phyloP scores from a whole-genome alignment of 2,888 invertebrate genomes.

The Schizaphis graminum region DNA sequence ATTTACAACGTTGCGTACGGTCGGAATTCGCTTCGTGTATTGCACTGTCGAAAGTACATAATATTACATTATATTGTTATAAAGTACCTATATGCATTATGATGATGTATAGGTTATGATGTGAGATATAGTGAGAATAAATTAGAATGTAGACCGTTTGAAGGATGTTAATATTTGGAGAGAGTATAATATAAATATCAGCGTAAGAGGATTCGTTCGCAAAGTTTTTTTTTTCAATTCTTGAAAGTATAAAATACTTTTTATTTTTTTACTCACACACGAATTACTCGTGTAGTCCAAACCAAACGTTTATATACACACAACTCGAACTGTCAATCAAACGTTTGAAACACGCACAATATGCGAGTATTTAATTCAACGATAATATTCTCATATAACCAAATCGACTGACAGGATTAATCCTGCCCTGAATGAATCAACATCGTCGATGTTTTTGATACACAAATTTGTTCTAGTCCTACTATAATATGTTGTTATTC shows the following conservation, averaged over 20 bases:
- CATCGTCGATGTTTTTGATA: not conserved
- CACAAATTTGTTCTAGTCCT: not conserved
- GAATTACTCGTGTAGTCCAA: not conserved
- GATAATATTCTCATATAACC: not conserved
- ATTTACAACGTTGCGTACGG: not conserved
- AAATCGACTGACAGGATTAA: not conserved
- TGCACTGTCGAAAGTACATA: not conserved
- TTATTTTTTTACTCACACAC: not conserved
- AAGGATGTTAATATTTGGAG: conserved; percentile 18
- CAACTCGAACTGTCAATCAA: not conserved
- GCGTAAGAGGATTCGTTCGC: not conserved
- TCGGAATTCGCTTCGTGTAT: not conserved
- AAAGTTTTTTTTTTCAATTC: conserved; percentile 1
- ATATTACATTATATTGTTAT: not conserved
- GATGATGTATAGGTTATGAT: not conserved
- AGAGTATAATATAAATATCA: not conserved
- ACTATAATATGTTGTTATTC: not conserved
- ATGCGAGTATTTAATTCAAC: not conserved
- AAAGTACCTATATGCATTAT: not conserved
- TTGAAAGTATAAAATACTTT: conserved; percentile 17
- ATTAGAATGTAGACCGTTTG: conserved; percentile 19
- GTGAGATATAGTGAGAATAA: not conserved
- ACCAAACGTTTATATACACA: not conserved
- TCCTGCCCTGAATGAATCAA: not conserved
- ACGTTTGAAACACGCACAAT: not conserved